phyloP scores from a whole-genome alignment of 2,113 vertebrate species.

The Fregetta grallaria region DNA sequence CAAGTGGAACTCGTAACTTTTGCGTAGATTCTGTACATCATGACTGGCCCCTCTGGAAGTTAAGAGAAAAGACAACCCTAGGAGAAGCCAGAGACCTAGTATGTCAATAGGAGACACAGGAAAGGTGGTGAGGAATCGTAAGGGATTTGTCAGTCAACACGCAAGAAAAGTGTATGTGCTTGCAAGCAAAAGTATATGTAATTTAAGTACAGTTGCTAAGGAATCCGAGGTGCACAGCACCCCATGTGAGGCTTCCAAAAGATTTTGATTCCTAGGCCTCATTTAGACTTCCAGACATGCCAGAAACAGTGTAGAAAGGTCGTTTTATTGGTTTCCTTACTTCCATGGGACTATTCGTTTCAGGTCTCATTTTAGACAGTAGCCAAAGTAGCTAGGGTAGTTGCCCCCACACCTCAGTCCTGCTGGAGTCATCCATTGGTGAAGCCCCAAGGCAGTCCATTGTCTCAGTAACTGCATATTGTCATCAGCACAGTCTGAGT shows the following conservation, averaged over 20 bases:
- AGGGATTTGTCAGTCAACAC: background rate
- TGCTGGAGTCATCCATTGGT: background rate
- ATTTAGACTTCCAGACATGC: background rate
- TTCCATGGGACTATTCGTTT: rapidly evolving
- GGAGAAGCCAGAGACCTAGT: background rate
- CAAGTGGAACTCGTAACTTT: background rate
- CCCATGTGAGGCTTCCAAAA: background rate
- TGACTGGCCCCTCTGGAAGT: background rate
- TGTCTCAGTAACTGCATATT: background rate
- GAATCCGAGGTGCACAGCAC: background rate
- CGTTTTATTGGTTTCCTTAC: background rate
- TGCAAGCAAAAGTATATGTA: background rate
- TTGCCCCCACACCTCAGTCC: background rate
- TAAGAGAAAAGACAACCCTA: background rate
- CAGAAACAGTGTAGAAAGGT: background rate
- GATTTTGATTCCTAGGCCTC: rapidly evolving
- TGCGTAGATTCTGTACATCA: rapidly evolving
- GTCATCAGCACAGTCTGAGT: background rate
- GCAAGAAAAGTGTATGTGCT: background rate
- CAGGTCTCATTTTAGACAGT: background rate
- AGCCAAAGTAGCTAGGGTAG: background rate
- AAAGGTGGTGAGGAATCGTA: background rate
- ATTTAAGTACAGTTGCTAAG: background rate
- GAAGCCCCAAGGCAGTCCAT: background rate
- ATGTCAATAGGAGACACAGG: background rate